A percentile compares a stretch with the other conserved stretches of the same genome.
Conservation (phyloP, 2,797 vertebrate genomes). For the Orestias chungarensis region DNA sequence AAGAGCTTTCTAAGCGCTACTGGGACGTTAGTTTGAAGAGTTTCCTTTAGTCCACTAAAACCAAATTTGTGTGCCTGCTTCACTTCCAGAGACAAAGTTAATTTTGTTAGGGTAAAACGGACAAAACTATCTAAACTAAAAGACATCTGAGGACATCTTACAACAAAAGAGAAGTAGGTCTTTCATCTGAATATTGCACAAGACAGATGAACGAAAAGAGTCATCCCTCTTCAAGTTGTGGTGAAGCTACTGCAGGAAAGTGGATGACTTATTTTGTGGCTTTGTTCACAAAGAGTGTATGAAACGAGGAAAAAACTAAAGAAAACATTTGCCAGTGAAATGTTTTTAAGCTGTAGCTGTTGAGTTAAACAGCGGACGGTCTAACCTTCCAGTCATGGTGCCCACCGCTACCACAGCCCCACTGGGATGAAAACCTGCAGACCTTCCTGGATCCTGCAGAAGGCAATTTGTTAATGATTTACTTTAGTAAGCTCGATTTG, state of each 20-base stretch:
- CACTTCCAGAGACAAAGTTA: background rate
- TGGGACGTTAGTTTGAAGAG: too few relatives aligned
- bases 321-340: background rate
- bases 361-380: too few relatives aligned
- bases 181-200: background rate
- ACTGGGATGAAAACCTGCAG: constrained; percentile 87
- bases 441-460: constrained; percentile 84
- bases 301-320: too few relatives aligned
- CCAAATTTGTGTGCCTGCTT: background rate
- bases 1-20: too few relatives aligned
- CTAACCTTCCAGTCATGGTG: constrained; percentile 88
- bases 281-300: too few relatives aligned
- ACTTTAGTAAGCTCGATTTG: rapidly evolving
- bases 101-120: background rate
- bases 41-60: too few relatives aligned
- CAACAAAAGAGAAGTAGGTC: too few relatives aligned
- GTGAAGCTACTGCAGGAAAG: too few relatives aligned
- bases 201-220: too few relatives aligned
- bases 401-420: constrained; percentile 88
- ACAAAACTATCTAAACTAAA: background rate
- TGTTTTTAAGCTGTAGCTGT: background rate
- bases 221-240: too few relatives aligned
- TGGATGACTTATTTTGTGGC: too few relatives aligned
- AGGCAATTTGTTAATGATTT: background rate
- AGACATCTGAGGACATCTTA: background rate